Evolutionary conservation across 1,140 invertebrate species (phyloP).

Genomic region (Euura lappo): DNA sequence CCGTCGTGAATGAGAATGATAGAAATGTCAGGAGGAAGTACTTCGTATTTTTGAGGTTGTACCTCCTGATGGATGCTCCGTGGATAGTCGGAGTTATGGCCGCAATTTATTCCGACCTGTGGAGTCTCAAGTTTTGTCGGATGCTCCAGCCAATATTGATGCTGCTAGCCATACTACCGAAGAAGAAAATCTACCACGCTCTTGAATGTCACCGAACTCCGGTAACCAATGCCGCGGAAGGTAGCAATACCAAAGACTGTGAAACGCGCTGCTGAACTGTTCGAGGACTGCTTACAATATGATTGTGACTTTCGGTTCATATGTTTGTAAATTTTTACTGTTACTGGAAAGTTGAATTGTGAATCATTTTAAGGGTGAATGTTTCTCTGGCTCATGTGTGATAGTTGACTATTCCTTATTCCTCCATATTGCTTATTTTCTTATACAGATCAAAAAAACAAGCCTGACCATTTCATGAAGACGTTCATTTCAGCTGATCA

Average conservation of each 20-base stretch:
- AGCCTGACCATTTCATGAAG: no score
- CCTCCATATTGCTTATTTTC: no score
- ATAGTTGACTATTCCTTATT: no score
- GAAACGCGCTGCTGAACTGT: background rate
- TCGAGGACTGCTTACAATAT: background rate
- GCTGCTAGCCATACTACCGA: slow-evolving; percentile 41
- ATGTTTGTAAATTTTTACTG: no score
- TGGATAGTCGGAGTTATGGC: slow-evolving; percentile 42
- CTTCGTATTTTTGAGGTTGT: slow-evolving; percentile 42
- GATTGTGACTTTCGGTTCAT: no score
- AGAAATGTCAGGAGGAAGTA: slow-evolving; percentile 38
- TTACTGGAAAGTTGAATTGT: no score
- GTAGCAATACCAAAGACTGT: background rate
- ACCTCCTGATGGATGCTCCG: slow-evolving; percentile 47
- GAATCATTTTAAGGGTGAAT: no score
- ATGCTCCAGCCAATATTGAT: slow-evolving; percentile 45
- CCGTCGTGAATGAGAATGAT: slow-evolving; percentile 24
- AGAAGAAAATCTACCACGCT: slow-evolving; percentile 21
- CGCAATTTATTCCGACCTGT: slow-evolving; percentile 40
- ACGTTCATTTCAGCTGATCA: no score
- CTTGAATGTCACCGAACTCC: slow-evolving; percentile 19
- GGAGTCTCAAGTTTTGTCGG: slow-evolving; percentile 45
- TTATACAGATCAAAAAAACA: no score
- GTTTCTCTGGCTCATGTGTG: no score
- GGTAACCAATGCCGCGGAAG: background rate